Conservation (phyloP, 2,888 invertebrate genomes). For the Ophion ellenae region DNA sequence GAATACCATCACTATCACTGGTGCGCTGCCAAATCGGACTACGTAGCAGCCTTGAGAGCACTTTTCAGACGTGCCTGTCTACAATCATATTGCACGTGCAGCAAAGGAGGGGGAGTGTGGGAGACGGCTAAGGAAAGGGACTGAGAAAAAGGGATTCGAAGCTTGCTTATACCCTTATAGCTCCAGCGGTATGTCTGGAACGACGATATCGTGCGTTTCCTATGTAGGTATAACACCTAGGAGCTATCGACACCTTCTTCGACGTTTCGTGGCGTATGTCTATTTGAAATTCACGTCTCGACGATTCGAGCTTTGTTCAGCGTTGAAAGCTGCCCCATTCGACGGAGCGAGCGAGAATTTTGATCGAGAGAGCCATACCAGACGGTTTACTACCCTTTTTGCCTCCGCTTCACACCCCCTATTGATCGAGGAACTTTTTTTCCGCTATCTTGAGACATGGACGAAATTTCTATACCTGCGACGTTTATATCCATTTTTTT, state of each 20-base stretch:
- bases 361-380: conserved; percentile 55
- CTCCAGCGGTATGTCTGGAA: conserved; percentile 37
- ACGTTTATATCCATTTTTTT: conserved; percentile 51
- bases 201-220: conserved; percentile 29
- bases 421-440: conserved; percentile 4
- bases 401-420: not conserved
- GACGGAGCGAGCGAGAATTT: conserved; percentile 55
- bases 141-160: not conserved
- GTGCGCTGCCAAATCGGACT: not conserved
- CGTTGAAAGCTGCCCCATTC: conserved; percentile 48
- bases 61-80: conserved; percentile 5
- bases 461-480: conserved; percentile 20
- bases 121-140: not conserved
- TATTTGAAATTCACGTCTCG: conserved; percentile 59
- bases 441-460: conserved; percentile 16
- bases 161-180: conserved; percentile 7
- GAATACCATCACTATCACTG: not conserved
- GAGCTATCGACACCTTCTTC: conserved; percentile 39
- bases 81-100: conserved; percentile 7
- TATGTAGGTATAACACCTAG: conserved; percentile 4
- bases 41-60: not conserved
- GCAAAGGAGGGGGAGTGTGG: not conserved
- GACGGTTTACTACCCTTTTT: conserved; percentile 23
- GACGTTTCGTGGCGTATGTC: conserved; percentile 24
- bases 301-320: conserved; percentile 58